Conservation (phyloP, 2,113 vertebrate genomes). For the human (Homo sapiens) region GRCh38 chr18:66485001-66485500, state of each 20-base stretch:
- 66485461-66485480: neutral
- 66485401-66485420: neutral
- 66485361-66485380: neutral
- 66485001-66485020: neutral
- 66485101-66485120: neutral
- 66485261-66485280: neutral
- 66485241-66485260: neutral
- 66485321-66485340: neutral
- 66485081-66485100: neutral
- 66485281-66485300: neutral
- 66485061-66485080: neutral
- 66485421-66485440: neutral
- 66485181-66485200: neutral
- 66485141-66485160: neutral
- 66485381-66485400: neutral
- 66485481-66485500: neutral
- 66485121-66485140: neutral
- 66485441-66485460: neutral
- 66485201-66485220: neutral
- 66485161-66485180: neutral
- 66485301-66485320: neutral
- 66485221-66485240: neutral
- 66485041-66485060: neutral
- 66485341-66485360: neutral
- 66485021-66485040: neutral